phyloP scores from a whole-genome alignment of 2,113 vertebrate species.

The Scortum barcoo region DNA sequence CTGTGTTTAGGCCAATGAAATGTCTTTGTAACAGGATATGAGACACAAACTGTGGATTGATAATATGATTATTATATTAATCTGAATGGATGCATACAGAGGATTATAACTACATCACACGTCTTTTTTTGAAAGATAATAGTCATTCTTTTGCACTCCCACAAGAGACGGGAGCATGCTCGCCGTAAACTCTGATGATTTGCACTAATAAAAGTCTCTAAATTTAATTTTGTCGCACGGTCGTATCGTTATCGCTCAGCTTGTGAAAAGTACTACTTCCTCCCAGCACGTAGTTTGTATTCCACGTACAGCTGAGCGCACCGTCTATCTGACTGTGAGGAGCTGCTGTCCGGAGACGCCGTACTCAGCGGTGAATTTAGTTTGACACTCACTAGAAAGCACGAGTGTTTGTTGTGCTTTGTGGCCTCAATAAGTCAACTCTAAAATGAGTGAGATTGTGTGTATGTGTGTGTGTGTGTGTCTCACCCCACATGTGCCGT shows the following conservation, averaged over 20 bases:
- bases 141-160: neutral
- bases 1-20: neutral
- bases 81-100: neutral
- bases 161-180: neutral
- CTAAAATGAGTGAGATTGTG: conserved; percentile 15
- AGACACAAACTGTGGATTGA: neutral
- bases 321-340: neutral
- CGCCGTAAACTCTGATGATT: neutral
- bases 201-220: neutral
- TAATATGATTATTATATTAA: neutral
- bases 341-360: conserved; percentile 16
- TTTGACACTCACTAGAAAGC: conserved; percentile 17
- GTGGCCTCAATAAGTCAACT: conserved; percentile 24
- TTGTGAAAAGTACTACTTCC: neutral
- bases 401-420: conserved; percentile 26
- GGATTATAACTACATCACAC: neutral
- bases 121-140: neutral
- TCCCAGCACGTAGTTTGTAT: too few species aligned
- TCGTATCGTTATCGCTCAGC: neutral
- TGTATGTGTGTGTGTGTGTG: conserved; percentile 15
- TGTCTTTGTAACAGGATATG: neutral
- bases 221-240: neutral
- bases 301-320: neutral
- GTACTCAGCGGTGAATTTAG: conserved; percentile 4
- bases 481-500: conserved; percentile 19